phyloP scores from a whole-genome alignment of 2,888 invertebrate species.

The Tigriopus californicus region DNA sequence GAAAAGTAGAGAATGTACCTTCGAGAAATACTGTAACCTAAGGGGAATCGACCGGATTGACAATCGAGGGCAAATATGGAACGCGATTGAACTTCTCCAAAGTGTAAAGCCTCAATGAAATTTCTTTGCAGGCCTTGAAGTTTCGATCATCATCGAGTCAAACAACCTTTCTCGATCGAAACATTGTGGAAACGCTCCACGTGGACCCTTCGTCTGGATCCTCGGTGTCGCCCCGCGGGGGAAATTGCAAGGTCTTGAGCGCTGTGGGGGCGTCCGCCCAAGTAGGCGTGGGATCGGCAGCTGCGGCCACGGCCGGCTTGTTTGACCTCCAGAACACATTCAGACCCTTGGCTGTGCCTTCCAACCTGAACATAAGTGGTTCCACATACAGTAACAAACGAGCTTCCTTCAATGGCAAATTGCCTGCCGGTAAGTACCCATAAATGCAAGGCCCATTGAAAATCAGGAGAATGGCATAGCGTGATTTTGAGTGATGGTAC shows the following conservation, averaged over 20 bases:
- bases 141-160: slow-evolving; percentile 8
- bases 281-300: neutral
- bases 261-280: neutral
- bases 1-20: too few species aligned
- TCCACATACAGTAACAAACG: slow-evolving; percentile 22
- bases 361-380: slow-evolving; percentile 21
- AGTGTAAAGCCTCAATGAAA: too few species aligned
- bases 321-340: too few species aligned
- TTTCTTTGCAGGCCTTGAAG: neutral
- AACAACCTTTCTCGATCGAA: slow-evolving; percentile 11
- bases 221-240: neutral
- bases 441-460: too few species aligned
- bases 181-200: slow-evolving; percentile 2
- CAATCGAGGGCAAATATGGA: too few species aligned
- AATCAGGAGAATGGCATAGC: too few species aligned
- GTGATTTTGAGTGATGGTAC: too few species aligned
- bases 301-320: too few species aligned
- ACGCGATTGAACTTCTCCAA: too few species aligned
- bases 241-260: neutral
- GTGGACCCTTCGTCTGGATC: neutral
- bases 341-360: too few species aligned
- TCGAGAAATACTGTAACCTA: too few species aligned
- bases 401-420: slow-evolving; percentile 23
- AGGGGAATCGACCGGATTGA: too few species aligned
- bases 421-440: neutral